A percentile compares a stretch with the other conserved stretches of the same genome.
phyloP scores from a whole-genome alignment of 1,140 invertebrate species.

The Aphelenchoides fujianensis region DNA sequence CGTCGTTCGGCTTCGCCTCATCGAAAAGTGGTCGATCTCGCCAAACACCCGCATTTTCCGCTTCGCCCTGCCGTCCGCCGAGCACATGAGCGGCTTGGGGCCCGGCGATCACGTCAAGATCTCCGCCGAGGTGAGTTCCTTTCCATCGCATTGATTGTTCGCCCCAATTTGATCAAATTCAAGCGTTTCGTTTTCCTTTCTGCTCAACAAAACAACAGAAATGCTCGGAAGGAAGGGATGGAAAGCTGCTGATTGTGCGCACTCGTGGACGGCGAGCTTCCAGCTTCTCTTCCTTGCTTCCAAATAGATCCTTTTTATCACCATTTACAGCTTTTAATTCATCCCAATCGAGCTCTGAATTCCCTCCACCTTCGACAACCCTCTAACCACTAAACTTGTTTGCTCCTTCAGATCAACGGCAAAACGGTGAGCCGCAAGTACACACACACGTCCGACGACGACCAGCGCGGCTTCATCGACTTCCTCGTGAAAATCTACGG shows the following conservation, averaged over 20 bases:
- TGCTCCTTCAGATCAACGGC: constrained; percentile 71
- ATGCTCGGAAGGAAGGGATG: too few relatives aligned
- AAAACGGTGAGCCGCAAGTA: constrained; percentile 88
- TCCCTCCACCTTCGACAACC: too few relatives aligned
- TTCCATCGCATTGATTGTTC: background rate
- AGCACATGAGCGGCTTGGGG: constrained; percentile 79
- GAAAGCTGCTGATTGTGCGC: too few relatives aligned
- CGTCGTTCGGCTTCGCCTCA: constrained; percentile 82
- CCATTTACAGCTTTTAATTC: too few relatives aligned
- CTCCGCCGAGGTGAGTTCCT: constrained; percentile 69
- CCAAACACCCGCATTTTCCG: constrained; percentile 36
- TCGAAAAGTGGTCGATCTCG: constrained; percentile 70
- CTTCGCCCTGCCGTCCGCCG: constrained; percentile 80
- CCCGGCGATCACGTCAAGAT: constrained; percentile 89
- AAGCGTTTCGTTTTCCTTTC: too few relatives aligned
- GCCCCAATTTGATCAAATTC: too few relatives aligned
- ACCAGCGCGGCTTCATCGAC: constrained; percentile 87
- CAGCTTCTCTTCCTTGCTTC: too few relatives aligned
- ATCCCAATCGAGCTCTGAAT: too few relatives aligned
- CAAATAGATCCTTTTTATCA: too few relatives aligned
- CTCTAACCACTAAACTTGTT: too few relatives aligned
- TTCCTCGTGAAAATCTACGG: constrained; percentile 95
- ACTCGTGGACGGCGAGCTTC: too few relatives aligned
- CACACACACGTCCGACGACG: constrained; percentile 90
- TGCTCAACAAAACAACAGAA: too few relatives aligned